Evolutionary conservation across 2,888 invertebrate genomes (phyloP).

Genomic region (Selenia dentaria): DNA sequence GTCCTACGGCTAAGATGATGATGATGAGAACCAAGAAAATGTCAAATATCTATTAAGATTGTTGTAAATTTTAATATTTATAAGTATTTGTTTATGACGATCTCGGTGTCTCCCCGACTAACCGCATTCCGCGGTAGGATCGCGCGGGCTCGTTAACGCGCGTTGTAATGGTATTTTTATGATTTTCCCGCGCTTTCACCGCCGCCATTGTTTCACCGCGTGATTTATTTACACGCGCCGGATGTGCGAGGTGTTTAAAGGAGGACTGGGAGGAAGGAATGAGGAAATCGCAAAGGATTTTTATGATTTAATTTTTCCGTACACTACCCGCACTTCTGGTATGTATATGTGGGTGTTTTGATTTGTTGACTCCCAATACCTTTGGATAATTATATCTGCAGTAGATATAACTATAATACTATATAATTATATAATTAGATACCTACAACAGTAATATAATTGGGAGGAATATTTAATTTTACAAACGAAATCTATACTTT

Average conservation of each 20-base stretch:
- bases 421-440: too few relatives aligned
- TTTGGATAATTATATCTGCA: too few relatives aligned
- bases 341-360: constrained; percentile 14
- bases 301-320: constrained; percentile 36
- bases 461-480: too few relatives aligned
- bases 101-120: constrained; percentile 13
- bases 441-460: too few relatives aligned
- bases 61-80: too few relatives aligned
- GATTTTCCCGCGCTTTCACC: constrained; percentile 45
- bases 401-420: too few relatives aligned
- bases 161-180: constrained; percentile 63
- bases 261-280: constrained; percentile 30
- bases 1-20: too few relatives aligned
- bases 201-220: constrained; percentile 57
- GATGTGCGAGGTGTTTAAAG: constrained; percentile 56
- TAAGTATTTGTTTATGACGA: too few relatives aligned
- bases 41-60: too few relatives aligned
- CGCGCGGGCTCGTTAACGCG: constrained; percentile 52
- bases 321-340: constrained; percentile 16
- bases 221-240: constrained; percentile 56
- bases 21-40: too few relatives aligned
- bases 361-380: neutral
- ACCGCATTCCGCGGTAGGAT: constrained; percentile 29
- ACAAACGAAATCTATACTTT: too few relatives aligned
- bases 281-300: constrained; percentile 32